phyloP scores from a whole-genome alignment of 2,797 vertebrate genomes.

The Cyprinodon diabolis region DNA sequence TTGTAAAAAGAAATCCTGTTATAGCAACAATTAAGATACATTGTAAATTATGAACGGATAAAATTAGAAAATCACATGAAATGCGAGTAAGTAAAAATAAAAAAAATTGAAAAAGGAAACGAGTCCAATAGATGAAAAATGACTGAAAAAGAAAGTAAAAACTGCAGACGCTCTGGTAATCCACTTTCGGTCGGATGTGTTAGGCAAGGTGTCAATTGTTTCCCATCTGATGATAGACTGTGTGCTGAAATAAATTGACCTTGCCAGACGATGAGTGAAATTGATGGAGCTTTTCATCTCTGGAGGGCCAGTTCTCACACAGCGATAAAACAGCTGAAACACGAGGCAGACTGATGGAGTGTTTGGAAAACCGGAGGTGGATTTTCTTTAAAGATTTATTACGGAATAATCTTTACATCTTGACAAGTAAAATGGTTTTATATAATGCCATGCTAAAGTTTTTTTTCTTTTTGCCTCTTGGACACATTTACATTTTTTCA shows the following conservation, averaged over 20 bases:
- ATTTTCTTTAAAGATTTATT: conserved; percentile 74
- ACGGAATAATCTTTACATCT: conserved; percentile 48
- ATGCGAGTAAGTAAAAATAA: conserved; percentile 19
- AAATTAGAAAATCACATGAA: conserved; percentile 50
- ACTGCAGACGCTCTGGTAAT: conserved; percentile 68
- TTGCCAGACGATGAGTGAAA: conserved; percentile 81
- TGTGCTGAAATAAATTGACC: conserved; percentile 82
- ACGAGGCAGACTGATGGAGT: conserved; percentile 66
- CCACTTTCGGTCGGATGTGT: conserved; percentile 74
- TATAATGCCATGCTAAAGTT: conserved; percentile 3
- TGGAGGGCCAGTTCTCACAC: conserved; percentile 72
- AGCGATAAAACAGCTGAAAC: conserved; percentile 72
- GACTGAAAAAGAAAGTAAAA: conserved; percentile 63
- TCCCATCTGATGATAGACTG: conserved; percentile 81
- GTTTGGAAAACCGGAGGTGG: conserved; percentile 58
- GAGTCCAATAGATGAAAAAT: conserved; percentile 45
- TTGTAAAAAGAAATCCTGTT: conserved; percentile 42
- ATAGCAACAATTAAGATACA: conserved; percentile 42
- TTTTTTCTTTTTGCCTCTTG: not conserved
- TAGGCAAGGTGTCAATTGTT: conserved; percentile 79
- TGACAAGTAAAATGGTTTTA: conserved; percentile 70
- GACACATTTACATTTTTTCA: not conserved
- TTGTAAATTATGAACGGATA: conserved; percentile 32
- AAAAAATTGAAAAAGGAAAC: not conserved
- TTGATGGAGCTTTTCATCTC: conserved; percentile 82